These are phyloP conservation scores for Schizaphis graminum DNA, from an alignment of 2,888 invertebrate species.

Conservation along the genomic window DNA sequence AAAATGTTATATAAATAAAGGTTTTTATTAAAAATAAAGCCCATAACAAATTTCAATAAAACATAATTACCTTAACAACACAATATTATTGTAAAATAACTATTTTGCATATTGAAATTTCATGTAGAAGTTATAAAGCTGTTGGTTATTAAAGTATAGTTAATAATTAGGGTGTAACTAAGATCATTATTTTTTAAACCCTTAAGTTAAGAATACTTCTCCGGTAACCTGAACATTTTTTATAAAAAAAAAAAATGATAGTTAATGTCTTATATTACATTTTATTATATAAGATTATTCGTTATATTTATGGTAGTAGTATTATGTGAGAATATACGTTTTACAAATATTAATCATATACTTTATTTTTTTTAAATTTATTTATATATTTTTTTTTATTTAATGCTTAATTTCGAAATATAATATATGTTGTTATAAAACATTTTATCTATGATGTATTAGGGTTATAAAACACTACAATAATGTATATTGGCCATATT, in stretches of 20 bases:
- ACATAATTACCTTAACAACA: neutral
- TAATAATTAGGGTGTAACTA: neutral
- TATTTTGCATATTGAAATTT: neutral
- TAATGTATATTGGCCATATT: neutral
- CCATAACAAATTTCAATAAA: neutral
- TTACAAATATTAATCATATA: neutral
- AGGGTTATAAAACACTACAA: neutral
- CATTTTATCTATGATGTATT: neutral
- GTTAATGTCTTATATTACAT: neutral
- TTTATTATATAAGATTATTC: neutral
- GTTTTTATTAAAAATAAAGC: neutral
- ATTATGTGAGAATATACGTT: neutral
- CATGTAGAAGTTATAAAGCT: neutral
- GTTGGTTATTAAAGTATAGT: neutral
- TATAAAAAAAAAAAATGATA: neutral
- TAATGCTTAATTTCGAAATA: neutral
- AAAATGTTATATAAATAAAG: neutral
- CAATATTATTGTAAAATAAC: neutral
- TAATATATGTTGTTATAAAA: neutral
- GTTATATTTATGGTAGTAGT: neutral
- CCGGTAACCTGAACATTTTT: neutral
- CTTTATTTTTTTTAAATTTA: neutral
- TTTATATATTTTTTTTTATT: neutral
- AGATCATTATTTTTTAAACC: neutral
- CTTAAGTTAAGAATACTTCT: neutral